Conservation (phyloP, 2,113 vertebrate species). For the Equus quagga region DNA sequence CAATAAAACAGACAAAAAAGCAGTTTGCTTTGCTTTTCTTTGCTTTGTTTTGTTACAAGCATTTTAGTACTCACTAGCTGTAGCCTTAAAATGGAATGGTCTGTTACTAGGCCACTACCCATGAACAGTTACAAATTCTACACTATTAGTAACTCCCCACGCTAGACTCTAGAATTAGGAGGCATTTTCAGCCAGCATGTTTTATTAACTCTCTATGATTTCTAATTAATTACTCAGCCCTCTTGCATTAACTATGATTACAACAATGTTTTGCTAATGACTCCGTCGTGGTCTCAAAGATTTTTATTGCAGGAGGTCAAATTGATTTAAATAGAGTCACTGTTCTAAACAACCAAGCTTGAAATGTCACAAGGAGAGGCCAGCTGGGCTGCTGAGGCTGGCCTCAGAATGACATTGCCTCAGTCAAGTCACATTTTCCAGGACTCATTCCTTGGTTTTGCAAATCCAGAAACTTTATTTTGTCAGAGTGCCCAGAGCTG, state of each 20-base stretch:
- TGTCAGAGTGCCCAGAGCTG: neutral
- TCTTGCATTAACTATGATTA: slow-evolving; percentile 51
- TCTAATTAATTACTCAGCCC: slow-evolving; percentile 19
- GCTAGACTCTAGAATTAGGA: slow-evolving; percentile 33
- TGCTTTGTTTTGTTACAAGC: neutral
- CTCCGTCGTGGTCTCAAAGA: neutral
- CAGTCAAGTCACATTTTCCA: slow-evolving; percentile 55
- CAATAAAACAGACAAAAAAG: neutral
- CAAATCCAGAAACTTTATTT: slow-evolving; percentile 57
- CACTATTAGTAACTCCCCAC: neutral
- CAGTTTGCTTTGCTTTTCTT: neutral
- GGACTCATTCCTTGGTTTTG: slow-evolving; percentile 45
- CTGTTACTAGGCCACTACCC: neutral
- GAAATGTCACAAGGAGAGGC: slow-evolving; percentile 49
- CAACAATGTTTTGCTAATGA: slow-evolving; percentile 49
- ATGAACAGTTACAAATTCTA: neutral
- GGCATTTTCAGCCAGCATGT: slow-evolving; percentile 36
- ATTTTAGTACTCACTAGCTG: neutral
- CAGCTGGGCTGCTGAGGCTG: slow-evolving; percentile 7
- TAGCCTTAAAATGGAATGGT: slow-evolving; percentile 41
- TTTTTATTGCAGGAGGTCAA: slow-evolving; percentile 47
- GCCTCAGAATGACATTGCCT: slow-evolving; percentile 42
- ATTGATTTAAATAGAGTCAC: slow-evolving; percentile 59
- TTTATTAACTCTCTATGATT: slow-evolving; percentile 58
- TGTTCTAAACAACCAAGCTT: slow-evolving; percentile 35